These are phyloP conservation scores for Hydrochoerus hydrochaeris DNA, from an alignment of 2,113 vertebrate species.

Conservation along the genomic window DNA sequence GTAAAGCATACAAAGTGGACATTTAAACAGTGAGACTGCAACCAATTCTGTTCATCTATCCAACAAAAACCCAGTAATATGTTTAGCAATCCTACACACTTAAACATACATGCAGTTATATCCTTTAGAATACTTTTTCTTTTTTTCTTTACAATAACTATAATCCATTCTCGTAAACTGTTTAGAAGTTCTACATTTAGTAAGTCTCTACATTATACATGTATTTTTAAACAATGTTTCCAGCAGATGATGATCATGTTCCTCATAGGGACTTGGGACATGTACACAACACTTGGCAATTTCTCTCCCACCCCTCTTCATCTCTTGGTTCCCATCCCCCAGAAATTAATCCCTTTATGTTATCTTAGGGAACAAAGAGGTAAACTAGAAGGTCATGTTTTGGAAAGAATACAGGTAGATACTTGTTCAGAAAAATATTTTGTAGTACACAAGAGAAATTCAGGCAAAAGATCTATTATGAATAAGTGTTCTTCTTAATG, in stretches of 20 bases:
- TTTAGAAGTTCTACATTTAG: no score
- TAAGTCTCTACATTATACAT: background rate
- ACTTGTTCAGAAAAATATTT: background rate
- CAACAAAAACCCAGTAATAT: no score
- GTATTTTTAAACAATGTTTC: background rate
- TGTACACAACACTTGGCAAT: background rate
- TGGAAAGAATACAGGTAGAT: background rate
- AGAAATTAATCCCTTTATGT: background rate
- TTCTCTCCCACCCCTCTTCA: background rate
- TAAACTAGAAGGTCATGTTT: background rate
- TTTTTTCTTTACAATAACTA: no score
- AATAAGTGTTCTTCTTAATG: background rate
- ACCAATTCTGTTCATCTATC: no score
- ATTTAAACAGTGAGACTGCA: no score
- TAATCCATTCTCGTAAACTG: no score
- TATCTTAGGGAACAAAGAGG: background rate
- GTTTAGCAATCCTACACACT: no score
- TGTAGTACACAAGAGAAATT: background rate
- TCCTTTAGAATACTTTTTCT: no score
- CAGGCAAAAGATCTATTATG: background rate
- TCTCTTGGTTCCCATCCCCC: background rate
- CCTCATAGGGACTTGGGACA: background rate
- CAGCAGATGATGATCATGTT: background rate
- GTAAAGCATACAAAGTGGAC: no score
- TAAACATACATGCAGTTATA: no score